Evolutionary conservation across 1,140 invertebrate species (phyloP).

Genomic region (Caerostris darwini): DNA sequence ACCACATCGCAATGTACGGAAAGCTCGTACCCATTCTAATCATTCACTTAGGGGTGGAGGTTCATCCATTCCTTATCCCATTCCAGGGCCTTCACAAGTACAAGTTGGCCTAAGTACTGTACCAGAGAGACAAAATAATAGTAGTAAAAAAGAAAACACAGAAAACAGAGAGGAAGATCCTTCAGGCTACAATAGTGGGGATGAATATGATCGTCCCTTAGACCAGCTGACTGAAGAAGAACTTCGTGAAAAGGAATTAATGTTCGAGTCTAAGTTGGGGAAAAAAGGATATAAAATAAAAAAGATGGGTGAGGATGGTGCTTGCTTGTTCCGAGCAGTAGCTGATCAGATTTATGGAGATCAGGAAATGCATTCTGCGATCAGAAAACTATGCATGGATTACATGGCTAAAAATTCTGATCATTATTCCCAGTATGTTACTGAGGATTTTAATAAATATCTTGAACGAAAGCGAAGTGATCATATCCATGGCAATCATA

Average conservation of each 20-base stretch:
- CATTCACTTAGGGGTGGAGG: slow-evolving; percentile 25
- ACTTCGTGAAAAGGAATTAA: slow-evolving; percentile 86
- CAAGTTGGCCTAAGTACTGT: slow-evolving; percentile 66
- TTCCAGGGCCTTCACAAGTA: slow-evolving; percentile 48
- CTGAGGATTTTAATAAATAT: slow-evolving; percentile 94
- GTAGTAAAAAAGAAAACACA: slow-evolving; percentile 76
- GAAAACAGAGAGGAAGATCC: slow-evolving; percentile 80
- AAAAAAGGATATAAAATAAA: slow-evolving; percentile 92
- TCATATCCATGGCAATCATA: slow-evolving; percentile 94
- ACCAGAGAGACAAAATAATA: slow-evolving; percentile 70
- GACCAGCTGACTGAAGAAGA: slow-evolving; percentile 84
- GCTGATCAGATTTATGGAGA: slow-evolving; percentile 97
- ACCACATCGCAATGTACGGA: slow-evolving; percentile 81
- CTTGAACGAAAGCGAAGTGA: slow-evolving; percentile 90
- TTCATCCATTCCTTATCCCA: slow-evolving; percentile 22
- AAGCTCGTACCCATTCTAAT: slow-evolving; percentile 72
- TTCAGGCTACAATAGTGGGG: slow-evolving; percentile 89
- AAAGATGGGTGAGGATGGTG: slow-evolving; percentile 95
- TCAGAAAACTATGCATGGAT: slow-evolving; percentile 94
- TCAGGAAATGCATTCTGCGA: slow-evolving; percentile 93
- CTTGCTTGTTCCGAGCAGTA: slow-evolving; percentile 94
- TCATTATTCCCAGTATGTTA: slow-evolving; percentile 96
- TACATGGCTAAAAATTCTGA: slow-evolving; percentile 94
- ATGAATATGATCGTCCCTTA: slow-evolving; percentile 87
- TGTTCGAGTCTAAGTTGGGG: slow-evolving; percentile 88